Percentiles rank a stretch among this genome's conserved stretches.
phyloP scores from a whole-genome alignment of 2,888 invertebrate genomes.

The Panzeria rudis region DNA sequence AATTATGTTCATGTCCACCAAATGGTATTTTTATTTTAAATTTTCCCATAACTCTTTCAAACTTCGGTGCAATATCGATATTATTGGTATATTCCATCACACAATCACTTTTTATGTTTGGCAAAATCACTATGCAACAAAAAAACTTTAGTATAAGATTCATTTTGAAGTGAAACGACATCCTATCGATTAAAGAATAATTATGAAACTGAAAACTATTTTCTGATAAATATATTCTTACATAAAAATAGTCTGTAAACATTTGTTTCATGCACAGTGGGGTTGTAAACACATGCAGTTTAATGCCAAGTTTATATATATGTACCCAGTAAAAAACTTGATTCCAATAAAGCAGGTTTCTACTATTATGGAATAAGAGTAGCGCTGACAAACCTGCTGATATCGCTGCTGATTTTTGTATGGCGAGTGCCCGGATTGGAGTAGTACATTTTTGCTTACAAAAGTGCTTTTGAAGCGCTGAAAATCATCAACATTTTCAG shows the following conservation, averaged over 20 bases:
- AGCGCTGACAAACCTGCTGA: no score
- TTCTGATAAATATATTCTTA: not conserved
- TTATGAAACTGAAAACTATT: not conserved
- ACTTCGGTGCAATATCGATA: conserved; percentile 8
- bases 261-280: not conserved
- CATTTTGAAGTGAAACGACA: not conserved
- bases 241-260: not conserved
- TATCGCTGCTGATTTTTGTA: no score
- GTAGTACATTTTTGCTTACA: no score
- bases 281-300: not conserved
- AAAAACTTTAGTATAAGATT: conserved; percentile 3
- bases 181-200: not conserved
- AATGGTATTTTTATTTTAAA: conserved; percentile 22
- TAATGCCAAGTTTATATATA: no score
- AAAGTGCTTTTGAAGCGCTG: no score
- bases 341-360: no score
- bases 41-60: conserved; percentile 38
- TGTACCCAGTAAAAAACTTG: no score
- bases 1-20: not conserved
- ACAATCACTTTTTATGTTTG: conserved; percentile 26
- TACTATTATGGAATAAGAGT: no score
- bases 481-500: no score
- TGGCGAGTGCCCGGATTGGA: no score
- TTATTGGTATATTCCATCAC: conserved; percentile 3
- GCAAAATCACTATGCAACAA: conserved; percentile 9